Base-by-base conservation (phyloP, 1,140 invertebrate species). In the Panagrolaimus sp. region DNA sequence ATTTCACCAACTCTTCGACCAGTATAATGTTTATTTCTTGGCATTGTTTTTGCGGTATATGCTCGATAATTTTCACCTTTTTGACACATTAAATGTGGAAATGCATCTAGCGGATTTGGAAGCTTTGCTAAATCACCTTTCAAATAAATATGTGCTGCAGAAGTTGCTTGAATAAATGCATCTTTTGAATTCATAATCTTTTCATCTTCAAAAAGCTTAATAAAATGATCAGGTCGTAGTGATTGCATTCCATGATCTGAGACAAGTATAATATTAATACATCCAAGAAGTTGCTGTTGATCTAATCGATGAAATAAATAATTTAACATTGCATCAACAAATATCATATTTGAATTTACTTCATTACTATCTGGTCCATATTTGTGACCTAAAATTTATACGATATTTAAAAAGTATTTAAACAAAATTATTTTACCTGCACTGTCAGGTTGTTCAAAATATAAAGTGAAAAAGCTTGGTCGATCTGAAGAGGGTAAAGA, bases 231-330 rank as follows among this genome's bases (percentile, higher is more conserved):
- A 20, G 20, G 51, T 13, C 51, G 51, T 20, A 57, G 51, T 11
- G 51, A 20, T 27, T 57, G 20, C 51, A 57, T 57, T 57, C 51
- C 51, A 20, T 57, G 51, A 27, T 57, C 51, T 5, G 51, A 57
- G 20, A 57, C 51, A 25, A 57, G 27, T 5, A 57, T 16, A 11
- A 57, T 11, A 27, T 57, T 57, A 11, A 57, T 57, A 57, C 51
- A 57, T 9, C 51, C 51, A 11, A 57, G 51, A 0, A 57, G n/a
- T 9, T 27, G 20, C 9, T 11, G 20, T 57, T 57, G 20, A 57
- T 57, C 51, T 1, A 57, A 27, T 16, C 51, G 14, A 25, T 57
- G 20, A 8, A 57, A 20, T 11, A 57, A 16, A 23, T 57, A 57
- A 3, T n/a, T 57, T 2, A 57, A 20, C 13, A 57, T 57, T 11